Evolutionary conservation across 2,797 vertebrate genomes (phyloP), one percentile per base, ranked within the genome.

Genomic region (Ficedula albicollis): DNA sequence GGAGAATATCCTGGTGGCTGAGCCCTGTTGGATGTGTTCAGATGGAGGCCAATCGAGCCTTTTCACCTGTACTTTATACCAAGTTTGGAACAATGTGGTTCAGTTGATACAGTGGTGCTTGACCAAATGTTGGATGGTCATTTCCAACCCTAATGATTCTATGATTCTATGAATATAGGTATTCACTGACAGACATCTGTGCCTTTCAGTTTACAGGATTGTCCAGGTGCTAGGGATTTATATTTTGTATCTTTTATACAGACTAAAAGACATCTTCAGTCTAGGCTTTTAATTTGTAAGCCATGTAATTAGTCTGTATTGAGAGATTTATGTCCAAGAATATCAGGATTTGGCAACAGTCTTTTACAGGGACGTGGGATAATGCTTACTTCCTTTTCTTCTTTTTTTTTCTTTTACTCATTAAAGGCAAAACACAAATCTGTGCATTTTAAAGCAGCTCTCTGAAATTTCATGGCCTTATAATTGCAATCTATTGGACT

Each of bases 391-490:
- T 89, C 51, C 23, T 88, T 80, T 67, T 48, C 36, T 87, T 17
- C 6, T 63, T 51, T 18, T 51, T 18, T 59, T 72, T 41, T 70
- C 38, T 88, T 88, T 78, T 93, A 85, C 41, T 84, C 62, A 41
- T 86, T 92, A 83, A 92, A 91, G 68, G n/a, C 39, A 48, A 84
- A 95, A 73, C 49, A 77, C 58, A 89, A 94, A 96, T 91, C 86
- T 66, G 84, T 95, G 55, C 63, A 78, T 95, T 97, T 97, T 75
- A 87, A 93, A 96, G 48, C 64, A 84, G 55, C 27, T 72, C 34
- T 91, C 73, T 79, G 91, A 92, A 91, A 87, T 79, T 90, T 56
- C 58, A 48, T 54, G 70, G 30, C 60, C 58, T 55, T 14, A 52
- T 95, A 96, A 94, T 94, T 18, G 39, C 76, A 90, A 90, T 83